Percentiles rank a stretch among this genome's conserved stretches.
These are phyloP conservation scores for Cavia aperea DNA, from an alignment of 2,113 vertebrate genomes.

Conservation along the genomic window DNA sequence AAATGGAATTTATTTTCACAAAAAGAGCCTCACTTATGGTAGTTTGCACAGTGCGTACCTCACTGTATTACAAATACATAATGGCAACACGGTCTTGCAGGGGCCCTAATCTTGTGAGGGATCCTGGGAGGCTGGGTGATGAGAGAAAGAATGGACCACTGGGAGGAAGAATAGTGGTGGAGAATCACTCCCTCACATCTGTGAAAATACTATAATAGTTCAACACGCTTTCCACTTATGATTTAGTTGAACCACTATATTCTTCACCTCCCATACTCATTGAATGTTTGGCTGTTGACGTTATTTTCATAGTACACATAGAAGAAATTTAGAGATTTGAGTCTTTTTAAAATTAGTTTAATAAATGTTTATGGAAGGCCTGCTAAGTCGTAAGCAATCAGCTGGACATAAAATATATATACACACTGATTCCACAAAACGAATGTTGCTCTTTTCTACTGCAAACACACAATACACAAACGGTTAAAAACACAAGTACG, in stretches of 20 bases:
- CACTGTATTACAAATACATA: slow-evolving; percentile 39
- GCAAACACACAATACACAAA: neutral
- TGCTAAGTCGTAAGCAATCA: neutral
- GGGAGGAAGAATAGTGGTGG: too few species aligned
- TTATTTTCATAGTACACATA: neutral
- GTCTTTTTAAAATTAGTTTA: neutral
- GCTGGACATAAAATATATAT: neutral
- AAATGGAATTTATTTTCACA: slow-evolving; percentile 32
- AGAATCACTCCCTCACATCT: neutral
- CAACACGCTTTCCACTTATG: neutral
- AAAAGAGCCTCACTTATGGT: neutral
- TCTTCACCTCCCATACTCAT: neutral
- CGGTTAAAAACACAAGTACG: neutral
- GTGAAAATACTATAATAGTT: neutral
- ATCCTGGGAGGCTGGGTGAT: neutral
- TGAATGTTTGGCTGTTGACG: neutral
- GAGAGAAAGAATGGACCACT: accelerated
- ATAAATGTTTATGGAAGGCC: neutral
- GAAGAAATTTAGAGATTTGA: neutral
- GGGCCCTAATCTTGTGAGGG: neutral
- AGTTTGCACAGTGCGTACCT: neutral
- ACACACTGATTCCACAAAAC: neutral
- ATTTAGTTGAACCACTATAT: neutral
- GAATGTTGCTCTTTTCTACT: neutral
- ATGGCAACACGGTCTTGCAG: neutral